Evolutionary conservation across 2,113 vertebrate genomes (phyloP), one percentile per base, ranked within the genome.

Genomic region (Carassius auratus): DNA sequence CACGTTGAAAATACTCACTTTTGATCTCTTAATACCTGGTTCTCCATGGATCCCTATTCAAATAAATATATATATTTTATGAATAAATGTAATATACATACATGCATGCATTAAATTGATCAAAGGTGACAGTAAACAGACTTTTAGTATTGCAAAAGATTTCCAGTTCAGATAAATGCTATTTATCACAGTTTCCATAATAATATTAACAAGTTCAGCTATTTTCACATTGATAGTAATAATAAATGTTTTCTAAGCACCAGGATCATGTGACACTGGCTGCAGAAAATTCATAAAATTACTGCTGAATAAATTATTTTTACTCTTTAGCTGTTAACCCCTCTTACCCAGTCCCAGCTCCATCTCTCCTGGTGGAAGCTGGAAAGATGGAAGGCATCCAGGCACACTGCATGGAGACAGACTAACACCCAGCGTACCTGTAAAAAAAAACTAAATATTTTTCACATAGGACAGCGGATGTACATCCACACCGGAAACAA

Each of bases 1-100:
- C 42, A 45, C 42, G 42, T 45, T 45, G 8, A 66, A 81, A 17
- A 15, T 30, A n/a, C 89, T 92, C 88, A 97, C 97, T 95, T 97
- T 97, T 84, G 96, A 94, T 86, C 97, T 96, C 81, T 88, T 95
- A 55, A 98, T 92, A 0, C 98, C 98, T 3, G 97, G 96, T 86
- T 99, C 98, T 1, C 98, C 98, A 0, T 99, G 97, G 90, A 99
- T 99, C 61, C 98, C 98, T 99, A 85, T 48, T 64, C n/a, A 87
- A 62, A 86, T 36, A 38, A 10, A 48, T 50, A 84, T 23, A 9
- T 10, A 10, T 9, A 38, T 71, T 71, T 71, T 64, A 79, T 76
- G 21, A n/a, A 61, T 15, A 76, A 76, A 4, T 50, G 8, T 17
- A 14, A 17, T 21, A 71, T 71, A 71, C 0, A 38, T 4, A 1